Base-by-base conservation (phyloP, 2,113 vertebrate genomes). In the Tychaedon coryphoeus region DNA sequence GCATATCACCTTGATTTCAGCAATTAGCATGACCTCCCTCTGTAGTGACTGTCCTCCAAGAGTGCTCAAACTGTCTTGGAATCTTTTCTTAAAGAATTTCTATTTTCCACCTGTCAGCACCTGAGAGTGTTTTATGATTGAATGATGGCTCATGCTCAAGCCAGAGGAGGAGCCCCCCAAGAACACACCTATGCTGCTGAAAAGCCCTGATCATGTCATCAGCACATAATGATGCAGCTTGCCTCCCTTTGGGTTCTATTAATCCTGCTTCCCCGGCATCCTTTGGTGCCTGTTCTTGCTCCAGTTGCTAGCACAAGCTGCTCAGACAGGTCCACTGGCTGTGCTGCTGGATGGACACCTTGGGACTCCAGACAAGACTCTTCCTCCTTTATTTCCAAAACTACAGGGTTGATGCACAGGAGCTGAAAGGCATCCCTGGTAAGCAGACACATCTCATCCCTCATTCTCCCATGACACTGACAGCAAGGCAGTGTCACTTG, bases 191-290 rank as follows among this genome's bases (percentile, higher is more conserved):
- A 3, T 65, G 83, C 45, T 66, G 58, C 7, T 67, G 78, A 50
- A 58, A 74, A 82, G 51, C 86, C 74, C 67, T 82, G 82, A 83
- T 82, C 81, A 25, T 69, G 66, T 45, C 61, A 76, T 79, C 90
- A 93, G 64, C 67, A 88, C 47, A 83, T 40, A 88, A 94, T 15
- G 54, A 66, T 60, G 58, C 66, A 38, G 67, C 75, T 82, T 51
- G 5, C 71, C 24, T 95, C 92, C 93, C 87, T 7, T 2, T 29
- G 88, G 81, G 74, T 95, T 93, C 81, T 69, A 86, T 90, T 91
- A 95, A 86, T 92, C 62, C 92, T 94, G 47, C 50, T 85, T 91
- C 51, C 78, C 50, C 78, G 51, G 74, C 62, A 88, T 33, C 28
- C 81, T 95, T 14, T 73, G 77, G n/a, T 73, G 54, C 77, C 82